Conservation (phyloP, 2,888 invertebrate species). For the Lottia gigantea region DNA sequence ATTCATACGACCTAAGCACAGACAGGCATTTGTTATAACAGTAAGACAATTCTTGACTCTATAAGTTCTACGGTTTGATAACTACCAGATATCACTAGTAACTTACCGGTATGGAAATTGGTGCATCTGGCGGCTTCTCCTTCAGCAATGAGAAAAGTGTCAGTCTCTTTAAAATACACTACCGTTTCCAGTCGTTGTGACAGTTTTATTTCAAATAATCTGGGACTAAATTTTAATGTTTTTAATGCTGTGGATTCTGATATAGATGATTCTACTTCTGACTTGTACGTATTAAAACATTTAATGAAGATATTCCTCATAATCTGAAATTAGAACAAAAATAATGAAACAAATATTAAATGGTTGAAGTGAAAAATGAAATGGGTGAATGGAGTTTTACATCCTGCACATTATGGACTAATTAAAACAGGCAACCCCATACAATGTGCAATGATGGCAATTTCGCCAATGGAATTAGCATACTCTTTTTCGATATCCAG, state of each 20-base stretch:
- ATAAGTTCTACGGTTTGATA: too few species aligned
- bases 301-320: constrained; percentile 64
- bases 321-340: constrained; percentile 45
- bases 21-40: too few species aligned
- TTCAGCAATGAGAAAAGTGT: constrained; percentile 61
- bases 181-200: constrained; percentile 59
- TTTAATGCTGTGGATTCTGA: constrained; percentile 56
- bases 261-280: constrained; percentile 44
- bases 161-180: constrained; percentile 58
- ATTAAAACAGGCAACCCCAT: too few species aligned
- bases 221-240: constrained; percentile 60
- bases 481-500: too few species aligned
- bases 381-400: too few species aligned
- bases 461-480: too few species aligned
- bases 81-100: not conserved
- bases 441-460: too few species aligned
- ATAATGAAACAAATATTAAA: not conserved
- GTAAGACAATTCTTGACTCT: too few species aligned
- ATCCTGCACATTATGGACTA: too few species aligned
- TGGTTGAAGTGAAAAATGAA: too few species aligned
- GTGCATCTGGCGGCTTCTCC: constrained; percentile 58
- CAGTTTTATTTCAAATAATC: constrained; percentile 61
- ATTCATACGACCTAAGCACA: too few species aligned
- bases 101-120: constrained; percentile 62
- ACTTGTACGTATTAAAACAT: constrained; percentile 62